Percentiles rank a stretch among this genome's conserved stretches.
Evolutionary conservation across 23 tunicate genomes (phyloP).

Genomic region (Halocynthia aurantium): DNA sequence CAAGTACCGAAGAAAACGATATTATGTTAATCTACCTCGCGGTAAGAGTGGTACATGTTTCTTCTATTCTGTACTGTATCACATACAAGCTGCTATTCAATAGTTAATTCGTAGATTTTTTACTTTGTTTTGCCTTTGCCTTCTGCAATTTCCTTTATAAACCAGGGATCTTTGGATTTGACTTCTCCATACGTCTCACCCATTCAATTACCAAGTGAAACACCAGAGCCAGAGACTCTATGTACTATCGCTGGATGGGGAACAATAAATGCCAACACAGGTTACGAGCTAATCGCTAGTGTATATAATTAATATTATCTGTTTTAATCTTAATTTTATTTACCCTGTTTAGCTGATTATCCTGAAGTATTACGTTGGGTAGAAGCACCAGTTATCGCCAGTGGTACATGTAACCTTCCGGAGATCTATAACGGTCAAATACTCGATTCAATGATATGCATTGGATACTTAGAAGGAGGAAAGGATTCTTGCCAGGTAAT

Average conservation of each 20-base stretch:
- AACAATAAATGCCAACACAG: neutral
- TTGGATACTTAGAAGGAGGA: conserved; percentile 42
- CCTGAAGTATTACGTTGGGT: conserved; percentile 29
- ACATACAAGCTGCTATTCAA: neutral
- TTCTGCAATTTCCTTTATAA: neutral
- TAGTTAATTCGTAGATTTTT: too few species aligned
- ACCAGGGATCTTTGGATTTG: neutral
- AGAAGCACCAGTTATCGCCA: conserved; percentile 12
- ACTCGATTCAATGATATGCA: conserved; percentile 34
- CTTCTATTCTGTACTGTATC: neutral
- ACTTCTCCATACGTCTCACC: neutral
- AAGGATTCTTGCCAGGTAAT: conserved; percentile 48
- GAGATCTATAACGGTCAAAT: conserved; percentile 35
- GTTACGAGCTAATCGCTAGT: too few species aligned
- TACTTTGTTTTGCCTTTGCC: neutral
- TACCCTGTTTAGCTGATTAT: neutral
- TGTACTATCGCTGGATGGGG: conserved; percentile 12
- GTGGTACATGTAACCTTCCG: conserved; percentile 23
- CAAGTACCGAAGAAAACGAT: conserved; percentile 22
- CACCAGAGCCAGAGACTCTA: neutral
- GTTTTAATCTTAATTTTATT: too few species aligned
- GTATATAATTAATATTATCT: too few species aligned
- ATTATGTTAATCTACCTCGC: conserved; percentile 8
- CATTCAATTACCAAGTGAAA: neutral
- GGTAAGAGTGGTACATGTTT: too few species aligned